Evolutionary conservation across 2,888 invertebrate species (phyloP).

Genomic region (Spisula solida): DNA sequence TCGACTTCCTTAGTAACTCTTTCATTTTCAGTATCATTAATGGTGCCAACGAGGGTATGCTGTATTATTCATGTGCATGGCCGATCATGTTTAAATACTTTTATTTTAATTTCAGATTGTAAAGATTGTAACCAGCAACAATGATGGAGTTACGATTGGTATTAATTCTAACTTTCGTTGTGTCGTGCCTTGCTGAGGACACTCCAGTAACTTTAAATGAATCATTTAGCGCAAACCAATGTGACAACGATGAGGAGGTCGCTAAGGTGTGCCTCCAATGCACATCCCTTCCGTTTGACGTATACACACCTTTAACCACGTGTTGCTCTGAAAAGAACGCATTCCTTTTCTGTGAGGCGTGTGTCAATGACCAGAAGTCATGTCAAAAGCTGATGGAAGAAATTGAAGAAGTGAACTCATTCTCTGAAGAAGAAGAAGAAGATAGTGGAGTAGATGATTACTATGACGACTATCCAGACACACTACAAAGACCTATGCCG

Average conservation of each 20-base stretch:
- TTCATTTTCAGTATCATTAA: neutral
- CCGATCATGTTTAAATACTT: neutral
- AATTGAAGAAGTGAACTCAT: constrained; percentile 37
- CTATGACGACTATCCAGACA: constrained; percentile 21
- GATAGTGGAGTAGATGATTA: constrained; percentile 30
- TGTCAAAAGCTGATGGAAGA: constrained; percentile 50
- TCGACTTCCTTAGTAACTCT: neutral
- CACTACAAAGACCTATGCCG: neutral
- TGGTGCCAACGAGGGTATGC: neutral
- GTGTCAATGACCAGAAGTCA: constrained; percentile 45
- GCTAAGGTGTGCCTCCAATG: constrained; percentile 50
- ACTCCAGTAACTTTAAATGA: neutral
- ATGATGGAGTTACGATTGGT: neutral
- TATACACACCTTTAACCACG: constrained; percentile 4
- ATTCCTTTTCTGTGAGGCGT: constrained; percentile 58
- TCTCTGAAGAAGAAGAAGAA: constrained; percentile 33
- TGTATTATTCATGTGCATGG: neutral
- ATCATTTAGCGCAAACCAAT: constrained; percentile 4
- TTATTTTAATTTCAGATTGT: neutral
- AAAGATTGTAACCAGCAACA: neutral
- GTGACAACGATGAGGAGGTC: constrained; percentile 34
- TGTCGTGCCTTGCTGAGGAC: neutral
- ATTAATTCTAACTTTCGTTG: neutral
- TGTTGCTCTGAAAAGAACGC: constrained; percentile 49
- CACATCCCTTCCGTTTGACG: constrained; percentile 33